Percentiles rank a stretch among this genome's conserved stretches.
phyloP scores from a whole-genome alignment of 2,888 invertebrate species.

The Dimorphilus gyrociliatus region DNA sequence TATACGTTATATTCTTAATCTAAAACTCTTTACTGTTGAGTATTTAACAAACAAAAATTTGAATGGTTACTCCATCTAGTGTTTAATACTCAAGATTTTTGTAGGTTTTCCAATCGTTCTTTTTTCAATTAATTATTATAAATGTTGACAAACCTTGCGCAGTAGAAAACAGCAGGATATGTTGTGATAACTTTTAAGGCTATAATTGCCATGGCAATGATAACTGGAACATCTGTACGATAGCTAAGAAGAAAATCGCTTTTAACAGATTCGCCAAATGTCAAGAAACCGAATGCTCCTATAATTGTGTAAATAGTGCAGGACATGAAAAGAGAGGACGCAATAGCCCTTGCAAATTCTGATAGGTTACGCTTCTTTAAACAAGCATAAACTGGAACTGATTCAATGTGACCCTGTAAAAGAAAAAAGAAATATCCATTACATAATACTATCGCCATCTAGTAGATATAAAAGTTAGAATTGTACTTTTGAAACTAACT shows the following conservation, averaged over 20 bases:
- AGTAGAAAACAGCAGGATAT: slow-evolving; percentile 8
- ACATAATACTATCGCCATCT: neutral
- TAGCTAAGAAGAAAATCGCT: slow-evolving; percentile 6
- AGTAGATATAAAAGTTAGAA: neutral
- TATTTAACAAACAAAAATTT: slow-evolving; percentile 1
- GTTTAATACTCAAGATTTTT: no score
- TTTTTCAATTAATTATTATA: no score
- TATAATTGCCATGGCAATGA: slow-evolving; percentile 6
- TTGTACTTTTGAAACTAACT: slow-evolving; percentile 1
- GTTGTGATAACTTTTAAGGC: slow-evolving; percentile 8
- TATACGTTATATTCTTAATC: neutral
- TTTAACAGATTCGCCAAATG: slow-evolving; percentile 5
- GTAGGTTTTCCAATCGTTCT: no score
- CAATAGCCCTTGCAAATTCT: slow-evolving; percentile 3
- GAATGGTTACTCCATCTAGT: no score
- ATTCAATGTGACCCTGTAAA: slow-evolving; percentile 9
- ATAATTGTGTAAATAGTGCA: slow-evolving; percentile 4
- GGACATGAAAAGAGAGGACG: slow-evolving; percentile 4
- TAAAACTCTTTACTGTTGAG: neutral
- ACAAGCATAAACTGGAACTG: slow-evolving; percentile 7
- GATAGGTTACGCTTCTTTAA: slow-evolving; percentile 3
- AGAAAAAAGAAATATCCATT: neutral
- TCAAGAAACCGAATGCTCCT: slow-evolving; percentile 8
- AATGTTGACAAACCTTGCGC: slow-evolving; percentile 6
- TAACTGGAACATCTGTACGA: slow-evolving; percentile 4